Evolutionary conservation across 2,888 invertebrate genomes (phyloP).

Genomic region (Salpingus planirostris): DNA sequence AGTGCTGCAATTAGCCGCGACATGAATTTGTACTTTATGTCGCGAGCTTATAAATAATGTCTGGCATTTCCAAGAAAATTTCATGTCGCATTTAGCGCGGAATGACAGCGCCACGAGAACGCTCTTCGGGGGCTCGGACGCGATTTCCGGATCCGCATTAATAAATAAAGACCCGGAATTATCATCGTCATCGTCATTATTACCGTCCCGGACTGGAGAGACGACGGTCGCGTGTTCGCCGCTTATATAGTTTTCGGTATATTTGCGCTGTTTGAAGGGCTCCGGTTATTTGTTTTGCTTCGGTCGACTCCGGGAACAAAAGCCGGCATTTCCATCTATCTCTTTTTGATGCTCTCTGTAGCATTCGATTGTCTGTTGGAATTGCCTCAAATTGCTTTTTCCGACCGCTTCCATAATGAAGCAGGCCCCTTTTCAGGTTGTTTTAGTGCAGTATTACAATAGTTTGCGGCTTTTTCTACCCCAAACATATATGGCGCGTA

Average conservation of each 20-base stretch:
- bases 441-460: constrained; percentile 43
- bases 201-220: no score
- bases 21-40: constrained; percentile 17
- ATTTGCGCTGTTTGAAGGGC: constrained; percentile 15
- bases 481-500: no score
- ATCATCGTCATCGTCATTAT: no score
- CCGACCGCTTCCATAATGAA: constrained; percentile 38
- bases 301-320: constrained; percentile 24
- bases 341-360: constrained; percentile 31
- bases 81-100: constrained; percentile 11
- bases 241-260: background rate
- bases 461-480: constrained; percentile 25
- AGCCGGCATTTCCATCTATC: constrained; percentile 25
- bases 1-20: constrained; percentile 16
- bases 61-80: constrained; percentile 15
- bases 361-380: constrained; percentile 38
- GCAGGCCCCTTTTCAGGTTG: constrained; percentile 33
- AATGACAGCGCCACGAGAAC: no score
- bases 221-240: no score
- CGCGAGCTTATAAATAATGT: constrained; percentile 16
- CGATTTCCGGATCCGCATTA: no score
- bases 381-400: constrained; percentile 39
- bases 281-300: constrained; percentile 32
- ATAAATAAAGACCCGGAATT: no score
- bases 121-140: no score